phyloP scores from a whole-genome alignment of 2,888 invertebrate genomes.

The Synergus itoensis region DNA sequence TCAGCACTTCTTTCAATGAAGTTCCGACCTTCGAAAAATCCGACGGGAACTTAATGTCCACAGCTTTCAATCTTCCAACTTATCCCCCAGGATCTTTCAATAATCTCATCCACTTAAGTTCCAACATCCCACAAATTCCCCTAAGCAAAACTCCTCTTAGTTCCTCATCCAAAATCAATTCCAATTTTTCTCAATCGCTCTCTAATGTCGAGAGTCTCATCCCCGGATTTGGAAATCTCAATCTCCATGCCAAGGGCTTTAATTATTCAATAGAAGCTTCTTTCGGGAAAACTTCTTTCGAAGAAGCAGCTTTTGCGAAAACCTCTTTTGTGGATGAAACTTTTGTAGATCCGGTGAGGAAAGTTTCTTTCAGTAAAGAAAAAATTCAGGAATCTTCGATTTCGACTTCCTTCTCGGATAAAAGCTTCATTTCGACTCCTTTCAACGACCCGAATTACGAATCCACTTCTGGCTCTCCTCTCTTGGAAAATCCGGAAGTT shows the following conservation, averaged over 20 bases:
- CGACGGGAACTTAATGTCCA: slow-evolving; percentile 63
- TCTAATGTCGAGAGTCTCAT: slow-evolving; percentile 50
- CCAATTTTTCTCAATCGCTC: slow-evolving; percentile 49
- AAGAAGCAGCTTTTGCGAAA: not conserved
- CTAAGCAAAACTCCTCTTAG: not conserved
- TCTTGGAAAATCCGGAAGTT: not conserved
- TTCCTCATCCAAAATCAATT: slow-evolving; percentile 44
- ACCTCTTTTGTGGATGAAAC: not conserved
- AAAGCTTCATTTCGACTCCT: not conserved
- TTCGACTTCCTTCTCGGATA: not conserved
- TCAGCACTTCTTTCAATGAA: slow-evolving; percentile 69
- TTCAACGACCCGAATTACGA: not conserved
- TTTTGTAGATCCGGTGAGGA: not conserved
- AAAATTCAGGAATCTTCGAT: not conserved
- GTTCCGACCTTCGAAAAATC: slow-evolving; percentile 53
- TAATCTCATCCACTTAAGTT: not conserved
- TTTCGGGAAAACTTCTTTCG: not conserved
- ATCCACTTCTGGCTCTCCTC: not conserved
- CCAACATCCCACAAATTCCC: not conserved
- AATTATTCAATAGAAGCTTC: not conserved
- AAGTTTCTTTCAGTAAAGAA: not conserved
- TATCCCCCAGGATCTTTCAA: slow-evolving; percentile 48
- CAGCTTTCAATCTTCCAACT: slow-evolving; percentile 60
- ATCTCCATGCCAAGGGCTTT: not conserved
- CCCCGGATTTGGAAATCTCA: slow-evolving; percentile 46